Percentiles rank a stretch among this genome's conserved stretches.
Evolutionary conservation across 2,888 invertebrate genomes (phyloP).

Genomic region (Mythimna lalbum): DNA sequence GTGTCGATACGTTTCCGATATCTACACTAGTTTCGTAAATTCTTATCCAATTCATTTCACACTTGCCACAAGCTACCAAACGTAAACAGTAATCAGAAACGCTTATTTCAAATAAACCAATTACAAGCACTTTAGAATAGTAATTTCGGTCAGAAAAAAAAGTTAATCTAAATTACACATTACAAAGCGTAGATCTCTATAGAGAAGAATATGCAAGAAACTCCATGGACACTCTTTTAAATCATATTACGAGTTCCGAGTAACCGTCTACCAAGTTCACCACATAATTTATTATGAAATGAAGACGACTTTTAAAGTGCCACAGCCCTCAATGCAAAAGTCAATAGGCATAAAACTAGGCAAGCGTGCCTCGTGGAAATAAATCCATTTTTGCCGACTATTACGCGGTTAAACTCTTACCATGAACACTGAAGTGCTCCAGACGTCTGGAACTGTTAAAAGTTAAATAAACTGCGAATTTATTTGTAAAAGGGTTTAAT

Average conservation of each 20-base stretch:
- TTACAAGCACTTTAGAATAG: too few relatives aligned
- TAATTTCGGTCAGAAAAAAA: too few relatives aligned
- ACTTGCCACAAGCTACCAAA: neutral
- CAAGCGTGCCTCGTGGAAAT: constrained; percentile 34
- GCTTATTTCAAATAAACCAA: too few relatives aligned
- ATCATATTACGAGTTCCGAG: too few relatives aligned
- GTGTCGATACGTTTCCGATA: neutral
- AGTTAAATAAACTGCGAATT: constrained; percentile 54
- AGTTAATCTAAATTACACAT: too few relatives aligned
- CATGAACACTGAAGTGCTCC: constrained; percentile 37
- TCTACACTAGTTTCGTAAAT: neutral
- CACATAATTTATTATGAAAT: constrained; percentile 10
- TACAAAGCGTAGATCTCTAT: too few relatives aligned
- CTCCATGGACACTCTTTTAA: too few relatives aligned
- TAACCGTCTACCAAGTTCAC: neutral
- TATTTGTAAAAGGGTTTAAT: constrained; percentile 43
- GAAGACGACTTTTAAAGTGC: constrained; percentile 1
- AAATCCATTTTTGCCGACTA: constrained; percentile 48
- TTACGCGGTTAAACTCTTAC: constrained; percentile 49
- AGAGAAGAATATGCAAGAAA: too few relatives aligned
- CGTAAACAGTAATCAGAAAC: too few relatives aligned
- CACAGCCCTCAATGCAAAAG: constrained; percentile 22
- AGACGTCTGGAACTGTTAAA: constrained; percentile 57
- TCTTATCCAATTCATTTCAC: neutral
- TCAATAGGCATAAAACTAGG: constrained; percentile 28